Conservation (phyloP, 2,797 vertebrate species). For the Pseudochaenichthys georgianus region DNA sequence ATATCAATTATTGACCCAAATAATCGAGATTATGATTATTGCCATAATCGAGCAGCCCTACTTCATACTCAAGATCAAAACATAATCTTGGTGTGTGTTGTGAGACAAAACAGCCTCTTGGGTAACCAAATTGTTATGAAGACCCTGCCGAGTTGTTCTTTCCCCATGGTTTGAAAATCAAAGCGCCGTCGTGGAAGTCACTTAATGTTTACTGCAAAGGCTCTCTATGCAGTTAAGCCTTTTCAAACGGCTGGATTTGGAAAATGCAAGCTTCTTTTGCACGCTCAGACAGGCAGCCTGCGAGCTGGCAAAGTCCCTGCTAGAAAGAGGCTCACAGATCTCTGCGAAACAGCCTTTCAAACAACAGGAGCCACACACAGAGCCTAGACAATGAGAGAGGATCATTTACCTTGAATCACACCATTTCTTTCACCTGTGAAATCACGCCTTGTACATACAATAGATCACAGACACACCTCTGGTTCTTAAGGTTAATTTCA, state of each 20-base stretch:
- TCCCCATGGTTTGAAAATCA: constrained; percentile 38
- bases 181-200: constrained; percentile 42
- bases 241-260: constrained; percentile 69
- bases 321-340: constrained; percentile 23
- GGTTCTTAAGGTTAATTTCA: neutral
- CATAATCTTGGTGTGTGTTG: constrained; percentile 1
- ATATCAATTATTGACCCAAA: too few relatives aligned
- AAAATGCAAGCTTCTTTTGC: constrained; percentile 63
- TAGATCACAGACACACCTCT: constrained; percentile 6
- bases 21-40: too few relatives aligned
- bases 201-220: constrained; percentile 54
- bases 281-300: constrained; percentile 34
- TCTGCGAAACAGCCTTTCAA: constrained; percentile 31
- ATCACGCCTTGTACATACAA: constrained; percentile 9
- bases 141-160: constrained; percentile 1
- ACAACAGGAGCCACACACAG: constrained; percentile 40
- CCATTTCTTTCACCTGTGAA: constrained; percentile 13
- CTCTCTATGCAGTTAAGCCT: constrained; percentile 68
- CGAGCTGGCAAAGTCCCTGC: constrained; percentile 33
- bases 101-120: neutral
- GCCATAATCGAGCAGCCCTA: too few relatives aligned
- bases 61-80: neutral
- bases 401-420: constrained; percentile 24
- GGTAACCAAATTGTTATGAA: neutral
- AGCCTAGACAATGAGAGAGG: constrained; percentile 32